Evolutionary conservation across 2,113 vertebrate genomes (phyloP).

Genomic region (Labeo rohita): DNA sequence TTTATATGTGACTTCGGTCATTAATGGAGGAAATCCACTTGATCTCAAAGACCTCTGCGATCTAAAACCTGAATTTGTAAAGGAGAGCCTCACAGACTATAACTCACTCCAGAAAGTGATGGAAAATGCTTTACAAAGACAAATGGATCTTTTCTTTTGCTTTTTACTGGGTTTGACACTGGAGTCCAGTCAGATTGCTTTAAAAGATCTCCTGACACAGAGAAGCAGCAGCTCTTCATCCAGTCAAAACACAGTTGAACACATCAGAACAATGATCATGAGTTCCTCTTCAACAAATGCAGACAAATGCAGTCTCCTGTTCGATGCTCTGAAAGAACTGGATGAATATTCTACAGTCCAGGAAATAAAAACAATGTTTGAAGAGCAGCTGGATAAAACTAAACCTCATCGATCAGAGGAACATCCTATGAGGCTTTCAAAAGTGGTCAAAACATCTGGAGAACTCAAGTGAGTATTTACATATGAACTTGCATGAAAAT

Average conservation of each 20-base stretch:
- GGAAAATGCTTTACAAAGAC: neutral
- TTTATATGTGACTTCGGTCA: neutral
- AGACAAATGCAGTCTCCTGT: neutral
- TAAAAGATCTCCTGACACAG: neutral
- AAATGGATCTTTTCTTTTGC: neutral
- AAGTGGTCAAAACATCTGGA: neutral
- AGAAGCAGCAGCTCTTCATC: neutral
- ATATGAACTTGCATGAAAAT: neutral
- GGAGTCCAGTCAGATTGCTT: neutral
- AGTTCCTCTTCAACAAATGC: neutral
- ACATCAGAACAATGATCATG: neutral
- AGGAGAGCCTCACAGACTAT: fast-evolving
- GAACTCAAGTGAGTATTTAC: neutral
- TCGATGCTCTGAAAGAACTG: neutral
- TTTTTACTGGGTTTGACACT: neutral
- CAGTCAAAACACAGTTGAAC: neutral
- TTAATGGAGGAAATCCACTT: neutral
- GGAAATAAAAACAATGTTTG: neutral
- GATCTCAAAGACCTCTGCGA: neutral
- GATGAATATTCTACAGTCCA: neutral
- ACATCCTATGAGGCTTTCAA: neutral
- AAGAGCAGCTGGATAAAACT: neutral
- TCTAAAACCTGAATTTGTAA: neutral
- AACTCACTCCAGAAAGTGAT: fast-evolving
- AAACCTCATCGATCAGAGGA: neutral